Percentiles rank a stretch among this genome's conserved stretches.
These are phyloP conservation scores for Prolemur simus DNA, from an alignment of 2,113 vertebrate species.

Conservation along the genomic window DNA sequence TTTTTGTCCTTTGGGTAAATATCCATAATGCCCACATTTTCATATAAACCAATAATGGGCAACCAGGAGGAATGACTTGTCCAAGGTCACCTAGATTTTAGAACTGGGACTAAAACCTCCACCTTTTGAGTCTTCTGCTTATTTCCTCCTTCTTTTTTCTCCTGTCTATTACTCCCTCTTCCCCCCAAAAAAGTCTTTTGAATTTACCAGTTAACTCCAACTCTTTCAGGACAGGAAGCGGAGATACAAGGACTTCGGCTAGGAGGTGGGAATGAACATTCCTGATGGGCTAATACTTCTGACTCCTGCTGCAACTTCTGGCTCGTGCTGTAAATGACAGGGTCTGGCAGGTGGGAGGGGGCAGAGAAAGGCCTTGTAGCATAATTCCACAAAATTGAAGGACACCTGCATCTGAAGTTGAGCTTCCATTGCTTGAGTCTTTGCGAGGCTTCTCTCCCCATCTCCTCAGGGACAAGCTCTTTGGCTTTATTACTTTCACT, in stretches of 20 bases:
- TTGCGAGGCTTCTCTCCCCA: neutral
- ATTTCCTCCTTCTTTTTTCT: neutral
- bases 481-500: neutral
- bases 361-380: neutral
- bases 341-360: neutral
- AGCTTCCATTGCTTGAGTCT: neutral
- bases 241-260: neutral
- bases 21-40: too few species aligned
- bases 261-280: neutral
- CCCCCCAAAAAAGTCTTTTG: neutral
- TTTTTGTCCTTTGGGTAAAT: too few species aligned
- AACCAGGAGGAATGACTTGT: neutral
- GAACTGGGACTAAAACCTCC: neutral
- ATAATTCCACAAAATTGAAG: neutral
- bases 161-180: too few species aligned
- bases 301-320: too few species aligned
- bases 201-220: neutral
- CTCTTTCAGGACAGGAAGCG: neutral
- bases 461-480: neutral
- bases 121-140: neutral
- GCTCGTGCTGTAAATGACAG: neutral
- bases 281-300: neutral
- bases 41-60: neutral
- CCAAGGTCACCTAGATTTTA: neutral
- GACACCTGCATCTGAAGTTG: rapidly evolving